A percentile compares a stretch with the other conserved stretches of the same genome.
phyloP scores from a whole-genome alignment of 2,888 invertebrate species.

The Andrena trimmerana region DNA sequence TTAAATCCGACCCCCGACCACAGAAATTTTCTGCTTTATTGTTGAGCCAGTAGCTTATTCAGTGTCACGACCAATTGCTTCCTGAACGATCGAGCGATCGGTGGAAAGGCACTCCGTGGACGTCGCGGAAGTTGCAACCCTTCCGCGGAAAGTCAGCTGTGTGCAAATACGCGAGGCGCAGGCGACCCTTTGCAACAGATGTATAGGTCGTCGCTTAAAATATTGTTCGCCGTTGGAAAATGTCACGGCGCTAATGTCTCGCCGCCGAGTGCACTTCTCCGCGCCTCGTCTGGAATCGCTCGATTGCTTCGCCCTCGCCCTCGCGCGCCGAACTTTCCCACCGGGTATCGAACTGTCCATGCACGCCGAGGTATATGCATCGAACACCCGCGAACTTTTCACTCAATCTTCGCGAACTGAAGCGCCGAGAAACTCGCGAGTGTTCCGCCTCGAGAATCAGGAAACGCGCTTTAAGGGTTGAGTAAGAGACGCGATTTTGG shows the following conservation, averaged over 20 bases:
- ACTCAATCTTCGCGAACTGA: slow-evolving; percentile 25
- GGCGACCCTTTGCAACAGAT: background rate
- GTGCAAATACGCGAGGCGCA: background rate
- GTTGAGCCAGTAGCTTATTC: too few relatives aligned
- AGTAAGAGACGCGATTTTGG: background rate
- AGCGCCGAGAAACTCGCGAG: slow-evolving; percentile 5
- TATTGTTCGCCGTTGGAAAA: slow-evolving; percentile 34
- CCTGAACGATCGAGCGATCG: background rate
- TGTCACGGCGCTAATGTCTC: slow-evolving; percentile 23
- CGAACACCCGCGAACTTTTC: slow-evolving; percentile 31
- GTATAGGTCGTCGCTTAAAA: slow-evolving; percentile 59
- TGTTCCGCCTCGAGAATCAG: slow-evolving; percentile 13
- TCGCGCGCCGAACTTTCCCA: background rate
- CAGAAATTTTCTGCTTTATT: too few relatives aligned
- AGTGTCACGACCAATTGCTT: background rate
- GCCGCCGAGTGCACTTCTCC: slow-evolving; percentile 18
- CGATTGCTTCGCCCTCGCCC: background rate
- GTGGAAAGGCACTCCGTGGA: background rate
- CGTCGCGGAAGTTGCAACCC: background rate
- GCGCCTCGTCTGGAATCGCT: slow-evolving; percentile 1
- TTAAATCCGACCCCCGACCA: too few relatives aligned
- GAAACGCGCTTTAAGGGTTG: slow-evolving; percentile 13
- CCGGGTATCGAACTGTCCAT: background rate
- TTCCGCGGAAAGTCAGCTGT: background rate
- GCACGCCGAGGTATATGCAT: slow-evolving; percentile 8